Base-by-base conservation (phyloP, 2,888 invertebrate genomes). In the Acleris emargana region DNA sequence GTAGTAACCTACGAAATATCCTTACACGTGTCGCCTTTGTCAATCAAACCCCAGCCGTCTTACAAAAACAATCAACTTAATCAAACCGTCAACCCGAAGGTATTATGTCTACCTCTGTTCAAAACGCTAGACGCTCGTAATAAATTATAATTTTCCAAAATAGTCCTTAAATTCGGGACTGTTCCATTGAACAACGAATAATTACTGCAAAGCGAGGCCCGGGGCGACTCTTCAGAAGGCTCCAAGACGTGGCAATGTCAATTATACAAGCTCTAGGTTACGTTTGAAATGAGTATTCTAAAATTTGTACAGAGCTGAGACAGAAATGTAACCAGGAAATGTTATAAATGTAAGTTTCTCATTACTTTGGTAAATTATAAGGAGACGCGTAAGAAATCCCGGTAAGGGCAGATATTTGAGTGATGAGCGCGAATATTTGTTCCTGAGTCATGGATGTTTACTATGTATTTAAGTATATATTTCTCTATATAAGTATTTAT, bases 141-240 rank as follows among this genome's bases (percentile, higher is more conserved):
- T 32, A 55, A 59, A 59, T 64, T 64, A 32, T 43, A 60, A 64
- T 64, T 59, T 64, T 25, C 17, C 59, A 28, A 64, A 60, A 60
- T 64, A 55, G 28, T 42, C 54, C 58, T 64, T 55, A 50, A 59
- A 64, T 64, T 64, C 55, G 43, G 43, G 49, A 20, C 50, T n/a
- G n/a, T n/a, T 50, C 64, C 50, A 55, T 55, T 42, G 49, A 51
- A 55, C 59, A 54, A 43, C 22, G 54, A 60, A 64, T 64, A 64
- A 64, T 64, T 64, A 64, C 59, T 55, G 17, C 13, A 55, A 49
- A 64, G 17, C 53, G 54, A 6, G 16, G 45, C 61, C 49, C 13
- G 20, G 3, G 61, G 22, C 20, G 57, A 7, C 6, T 13, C 38
- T 11, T 17, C 38, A 20, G 49, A 32, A 45, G 22, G 6, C 7